Percentiles rank a stretch among this genome's conserved stretches.
phyloP scores from a whole-genome alignment of 2,888 invertebrate species.

The Tenthredo scrophulariae region DNA sequence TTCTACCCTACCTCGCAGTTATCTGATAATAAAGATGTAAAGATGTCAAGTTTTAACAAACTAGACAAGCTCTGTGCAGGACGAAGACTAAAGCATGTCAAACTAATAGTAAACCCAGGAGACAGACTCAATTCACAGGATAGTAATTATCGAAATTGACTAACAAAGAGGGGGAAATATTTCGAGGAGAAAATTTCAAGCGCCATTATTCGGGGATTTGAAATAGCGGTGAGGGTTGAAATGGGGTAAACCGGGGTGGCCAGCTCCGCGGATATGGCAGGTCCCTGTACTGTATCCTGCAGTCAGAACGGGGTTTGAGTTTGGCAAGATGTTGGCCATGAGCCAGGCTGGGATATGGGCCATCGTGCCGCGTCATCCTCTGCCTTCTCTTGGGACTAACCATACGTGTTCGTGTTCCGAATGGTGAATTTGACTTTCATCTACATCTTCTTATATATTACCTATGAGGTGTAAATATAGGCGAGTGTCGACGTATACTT shows the following conservation, averaged over 20 bases:
- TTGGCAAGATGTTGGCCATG: slow-evolving; percentile 44
- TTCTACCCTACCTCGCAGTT: not conserved
- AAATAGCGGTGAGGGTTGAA: not conserved
- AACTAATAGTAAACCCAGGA: not conserved
- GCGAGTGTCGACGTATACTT: not conserved
- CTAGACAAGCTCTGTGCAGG: not conserved
- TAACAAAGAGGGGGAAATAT: slow-evolving; percentile 2
- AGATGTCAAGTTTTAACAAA: not conserved
- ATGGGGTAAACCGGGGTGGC: not conserved
- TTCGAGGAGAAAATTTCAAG: slow-evolving; percentile 6
- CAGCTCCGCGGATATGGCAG: slow-evolving; percentile 18
- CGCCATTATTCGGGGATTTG: slow-evolving; percentile 3
- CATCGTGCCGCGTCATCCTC: slow-evolving; percentile 26
- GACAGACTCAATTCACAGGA: not conserved
- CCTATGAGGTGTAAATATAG: not conserved
- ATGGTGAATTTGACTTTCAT: slow-evolving; percentile 23
- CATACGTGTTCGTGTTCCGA: slow-evolving; percentile 34
- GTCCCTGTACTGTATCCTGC: not conserved
- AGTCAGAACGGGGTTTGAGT: slow-evolving; percentile 30
- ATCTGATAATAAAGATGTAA: not conserved
- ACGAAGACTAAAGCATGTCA: not conserved
- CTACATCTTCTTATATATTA: not conserved
- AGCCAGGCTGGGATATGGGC: slow-evolving; percentile 52
- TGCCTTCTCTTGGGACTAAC: slow-evolving; percentile 43
- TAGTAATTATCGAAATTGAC: slow-evolving; percentile 15